Evolutionary conservation across 1,140 invertebrate species (phyloP).

Genomic region (Drosophila novamexicana): DNA sequence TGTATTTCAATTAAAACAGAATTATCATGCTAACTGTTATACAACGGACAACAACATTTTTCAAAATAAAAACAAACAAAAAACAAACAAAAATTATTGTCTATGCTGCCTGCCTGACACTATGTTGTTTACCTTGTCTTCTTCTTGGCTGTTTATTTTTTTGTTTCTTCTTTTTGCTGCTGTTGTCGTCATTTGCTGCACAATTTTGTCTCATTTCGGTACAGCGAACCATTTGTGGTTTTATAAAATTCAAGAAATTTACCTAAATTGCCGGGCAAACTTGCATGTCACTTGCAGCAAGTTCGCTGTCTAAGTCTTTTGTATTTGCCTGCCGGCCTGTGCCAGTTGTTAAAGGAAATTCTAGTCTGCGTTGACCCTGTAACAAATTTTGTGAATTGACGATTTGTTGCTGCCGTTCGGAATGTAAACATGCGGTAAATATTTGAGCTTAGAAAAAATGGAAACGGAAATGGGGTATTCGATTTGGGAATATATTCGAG

Average conservation of each 20-base stretch:
- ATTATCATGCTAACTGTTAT: conserved; percentile 74
- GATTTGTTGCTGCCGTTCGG: conserved; percentile 37
- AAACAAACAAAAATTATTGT: conserved; percentile 25
- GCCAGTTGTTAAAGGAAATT: conserved; percentile 68
- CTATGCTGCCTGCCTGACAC: conserved; percentile 22
- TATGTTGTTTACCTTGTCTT: conserved; percentile 69
- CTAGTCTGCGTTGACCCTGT: conserved; percentile 72
- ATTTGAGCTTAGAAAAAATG: conserved; percentile 19
- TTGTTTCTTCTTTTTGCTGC: conserved; percentile 16
- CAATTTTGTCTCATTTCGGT: conserved; percentile 59
- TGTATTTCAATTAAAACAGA: conserved; percentile 72
- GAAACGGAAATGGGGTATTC: conserved; percentile 53
- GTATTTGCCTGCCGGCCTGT: conserved; percentile 40
- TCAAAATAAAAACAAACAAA: conserved; percentile 19
- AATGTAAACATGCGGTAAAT: conserved; percentile 52
- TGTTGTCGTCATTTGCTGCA: conserved; percentile 63
- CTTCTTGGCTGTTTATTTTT: conserved; percentile 29
- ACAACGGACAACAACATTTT: conserved; percentile 35
- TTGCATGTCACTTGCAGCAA: conserved; percentile 39
- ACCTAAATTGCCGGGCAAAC: conserved; percentile 59
- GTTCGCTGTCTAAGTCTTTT: conserved; percentile 79
- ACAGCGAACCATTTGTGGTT: conserved; percentile 52
- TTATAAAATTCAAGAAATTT: conserved; percentile 72
- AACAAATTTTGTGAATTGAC: conserved; percentile 64
- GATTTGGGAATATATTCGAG: not conserved